Percentiles rank a stretch among this genome's conserved stretches.
Conservation (phyloP, 2,888 invertebrate genomes). For the Phortica okadai region DNA sequence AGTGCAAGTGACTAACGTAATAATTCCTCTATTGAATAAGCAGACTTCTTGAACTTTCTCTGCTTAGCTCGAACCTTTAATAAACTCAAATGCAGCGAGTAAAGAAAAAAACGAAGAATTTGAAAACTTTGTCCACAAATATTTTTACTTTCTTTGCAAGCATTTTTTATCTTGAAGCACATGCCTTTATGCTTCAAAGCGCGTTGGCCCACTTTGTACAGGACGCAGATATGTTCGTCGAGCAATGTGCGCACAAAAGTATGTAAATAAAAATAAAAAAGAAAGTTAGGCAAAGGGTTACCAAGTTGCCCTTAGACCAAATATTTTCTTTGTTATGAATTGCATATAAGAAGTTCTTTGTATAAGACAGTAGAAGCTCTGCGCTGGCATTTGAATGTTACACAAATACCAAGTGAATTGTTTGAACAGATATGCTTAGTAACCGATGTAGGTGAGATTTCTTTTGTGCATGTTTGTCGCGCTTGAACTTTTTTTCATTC, state of each 20-base stretch:
- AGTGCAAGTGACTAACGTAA: conserved; percentile 9
- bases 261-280: background rate
- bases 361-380: background rate
- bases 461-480: conserved; percentile 17
- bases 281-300: background rate
- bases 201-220: conserved; percentile 23
- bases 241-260: background rate
- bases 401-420: conserved; percentile 2
- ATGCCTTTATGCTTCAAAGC: background rate
- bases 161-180: background rate
- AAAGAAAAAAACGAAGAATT: conserved; percentile 13
- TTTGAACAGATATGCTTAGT: conserved; percentile 1
- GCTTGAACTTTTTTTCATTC: conserved; percentile 13
- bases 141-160: conserved; percentile 20
- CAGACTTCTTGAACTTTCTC: background rate
- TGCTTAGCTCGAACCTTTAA: background rate
- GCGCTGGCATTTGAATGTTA: background rate
- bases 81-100: conserved; percentile 14
- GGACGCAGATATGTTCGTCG: background rate
- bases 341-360: background rate
- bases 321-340: conserved; percentile 17
- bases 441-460: background rate
- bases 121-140: conserved; percentile 29
- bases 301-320: background rate
- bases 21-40: conserved; percentile 20